Evolutionary conservation across 1,140 invertebrate genomes (phyloP).

Genomic region (Homarus americanus): DNA sequence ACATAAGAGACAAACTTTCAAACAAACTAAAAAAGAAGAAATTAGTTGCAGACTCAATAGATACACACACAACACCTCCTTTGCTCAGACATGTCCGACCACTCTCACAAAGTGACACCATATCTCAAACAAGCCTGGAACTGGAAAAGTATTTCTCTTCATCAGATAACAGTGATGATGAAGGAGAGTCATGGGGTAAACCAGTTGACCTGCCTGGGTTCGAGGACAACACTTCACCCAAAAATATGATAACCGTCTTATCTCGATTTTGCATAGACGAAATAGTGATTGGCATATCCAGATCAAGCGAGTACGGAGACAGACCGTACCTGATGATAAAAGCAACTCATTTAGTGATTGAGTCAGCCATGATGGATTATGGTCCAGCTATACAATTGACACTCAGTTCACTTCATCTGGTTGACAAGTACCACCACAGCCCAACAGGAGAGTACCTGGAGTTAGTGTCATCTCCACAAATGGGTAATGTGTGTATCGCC

Average conservation of each 20-base stretch:
- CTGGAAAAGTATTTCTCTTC: slow-evolving; percentile 80
- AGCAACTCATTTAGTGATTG: slow-evolving; percentile 84
- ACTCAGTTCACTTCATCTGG: slow-evolving; percentile 85
- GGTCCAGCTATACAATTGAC: slow-evolving; percentile 88
- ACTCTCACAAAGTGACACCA: slow-evolving; percentile 68
- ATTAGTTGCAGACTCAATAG: slow-evolving; percentile 25
- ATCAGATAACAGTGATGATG: slow-evolving; percentile 87
- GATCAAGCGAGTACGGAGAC: slow-evolving; percentile 84
- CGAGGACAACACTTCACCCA: slow-evolving; percentile 89
- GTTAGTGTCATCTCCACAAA: slow-evolving; percentile 83
- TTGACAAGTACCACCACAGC: slow-evolving; percentile 88
- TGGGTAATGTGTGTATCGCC: slow-evolving; percentile 82
- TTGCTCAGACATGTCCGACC: slow-evolving; percentile 68
- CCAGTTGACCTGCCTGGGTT: slow-evolving; percentile 88
- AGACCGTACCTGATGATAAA: slow-evolving; percentile 88
- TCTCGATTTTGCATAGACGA: slow-evolving; percentile 87
- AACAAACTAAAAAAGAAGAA: slow-evolving; percentile 43
- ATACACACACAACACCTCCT: slow-evolving; percentile 50
- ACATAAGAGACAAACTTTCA: slow-evolving; percentile 73
- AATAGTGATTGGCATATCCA: slow-evolving; percentile 77
- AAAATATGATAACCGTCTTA: slow-evolving; percentile 86
- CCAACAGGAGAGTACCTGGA: slow-evolving; percentile 88
- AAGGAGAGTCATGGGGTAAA: slow-evolving; percentile 86
- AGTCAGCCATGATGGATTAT: slow-evolving; percentile 87
- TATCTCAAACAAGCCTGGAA: slow-evolving; percentile 74